These are phyloP conservation scores for Caenorhabditis sinica DNA, from an alignment of 2,888 invertebrate genomes.

Conservation along the genomic window DNA sequence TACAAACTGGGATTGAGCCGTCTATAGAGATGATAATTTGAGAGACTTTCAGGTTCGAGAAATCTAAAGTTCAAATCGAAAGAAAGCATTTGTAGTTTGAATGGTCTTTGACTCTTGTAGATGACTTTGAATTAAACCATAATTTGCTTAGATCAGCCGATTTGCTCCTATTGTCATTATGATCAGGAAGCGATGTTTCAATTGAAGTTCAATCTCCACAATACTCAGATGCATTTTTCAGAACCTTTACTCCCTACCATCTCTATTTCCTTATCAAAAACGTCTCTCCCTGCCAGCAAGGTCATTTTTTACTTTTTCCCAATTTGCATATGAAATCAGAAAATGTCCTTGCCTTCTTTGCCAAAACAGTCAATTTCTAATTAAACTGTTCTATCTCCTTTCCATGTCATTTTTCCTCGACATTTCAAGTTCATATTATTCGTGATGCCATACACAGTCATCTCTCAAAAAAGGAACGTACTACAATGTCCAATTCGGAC, in stretches of 20 bases:
- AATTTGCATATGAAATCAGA: slow-evolving; percentile 29
- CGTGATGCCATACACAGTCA: slow-evolving; percentile 21
- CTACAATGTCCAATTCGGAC: slow-evolving; percentile 41
- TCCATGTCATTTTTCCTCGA: background rate
- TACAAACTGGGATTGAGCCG: no score
- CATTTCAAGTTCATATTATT: background rate
- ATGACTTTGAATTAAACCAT: no score
- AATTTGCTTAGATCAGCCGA: no score
- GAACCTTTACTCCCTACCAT: background rate
- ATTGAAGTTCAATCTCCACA: no score
- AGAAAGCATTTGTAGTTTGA: no score
- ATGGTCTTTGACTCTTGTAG: no score
- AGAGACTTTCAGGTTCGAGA: no score
- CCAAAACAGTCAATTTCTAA: slow-evolving; percentile 18
- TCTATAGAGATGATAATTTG: no score
- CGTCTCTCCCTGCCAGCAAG: background rate
- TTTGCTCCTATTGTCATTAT: no score
- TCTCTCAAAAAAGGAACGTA: slow-evolving; percentile 9
- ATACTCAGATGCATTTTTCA: no score
- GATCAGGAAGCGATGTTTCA: no score
- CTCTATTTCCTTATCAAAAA: background rate
- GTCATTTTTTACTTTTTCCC: slow-evolving; percentile 2
- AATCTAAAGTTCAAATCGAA: no score
- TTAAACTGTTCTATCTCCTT: slow-evolving; percentile 7
- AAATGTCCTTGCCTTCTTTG: slow-evolving; percentile 1